phyloP scores from a whole-genome alignment of 2,888 invertebrate genomes.

The Drosophila mercatorum region DNA sequence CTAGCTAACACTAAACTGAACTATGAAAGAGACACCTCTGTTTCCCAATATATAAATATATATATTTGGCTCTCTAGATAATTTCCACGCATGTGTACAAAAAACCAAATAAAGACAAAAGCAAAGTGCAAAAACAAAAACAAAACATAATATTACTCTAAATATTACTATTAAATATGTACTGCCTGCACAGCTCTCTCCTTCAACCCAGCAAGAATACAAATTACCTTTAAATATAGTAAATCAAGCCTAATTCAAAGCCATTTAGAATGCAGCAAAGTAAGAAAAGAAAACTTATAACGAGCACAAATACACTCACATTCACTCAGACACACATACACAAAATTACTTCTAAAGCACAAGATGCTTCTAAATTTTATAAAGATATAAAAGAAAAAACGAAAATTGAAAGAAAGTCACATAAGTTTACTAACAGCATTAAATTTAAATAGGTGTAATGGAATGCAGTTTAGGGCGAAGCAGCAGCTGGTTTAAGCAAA shows the following conservation, averaged over 20 bases:
- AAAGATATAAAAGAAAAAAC: slow-evolving; percentile 19
- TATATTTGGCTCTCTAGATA: slow-evolving; percentile 52
- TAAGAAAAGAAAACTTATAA: slow-evolving; percentile 44
- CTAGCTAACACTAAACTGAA: slow-evolving; percentile 61
- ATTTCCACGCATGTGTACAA: slow-evolving; percentile 74
- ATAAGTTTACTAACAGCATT: slow-evolving; percentile 47
- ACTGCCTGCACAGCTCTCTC: slow-evolving; percentile 58
- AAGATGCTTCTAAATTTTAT: slow-evolving; percentile 51
- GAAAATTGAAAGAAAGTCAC: slow-evolving; percentile 17
- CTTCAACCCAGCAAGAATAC: slow-evolving; percentile 23
- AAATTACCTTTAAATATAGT: slow-evolving; percentile 32
- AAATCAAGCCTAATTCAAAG: slow-evolving; percentile 37
- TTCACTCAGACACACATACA: slow-evolving; percentile 12
- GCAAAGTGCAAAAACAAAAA: slow-evolving; percentile 61
- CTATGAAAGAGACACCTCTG: slow-evolving; percentile 51
- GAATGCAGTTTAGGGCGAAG: slow-evolving; percentile 31
- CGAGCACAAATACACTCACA: slow-evolving; percentile 37
- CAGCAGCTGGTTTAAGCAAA: slow-evolving; percentile 32
- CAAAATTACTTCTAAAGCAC: slow-evolving; percentile 48
- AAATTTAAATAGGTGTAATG: slow-evolving; percentile 53
- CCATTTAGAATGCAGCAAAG: slow-evolving; percentile 43
- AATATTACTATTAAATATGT: slow-evolving; percentile 41
- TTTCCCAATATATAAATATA: slow-evolving; percentile 25
- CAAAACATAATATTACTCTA: slow-evolving; percentile 36
- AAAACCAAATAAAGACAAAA: slow-evolving; percentile 59